Base-by-base conservation (phyloP, 2,888 invertebrate genomes). In the Drosophila quasianomalipes region DNA sequence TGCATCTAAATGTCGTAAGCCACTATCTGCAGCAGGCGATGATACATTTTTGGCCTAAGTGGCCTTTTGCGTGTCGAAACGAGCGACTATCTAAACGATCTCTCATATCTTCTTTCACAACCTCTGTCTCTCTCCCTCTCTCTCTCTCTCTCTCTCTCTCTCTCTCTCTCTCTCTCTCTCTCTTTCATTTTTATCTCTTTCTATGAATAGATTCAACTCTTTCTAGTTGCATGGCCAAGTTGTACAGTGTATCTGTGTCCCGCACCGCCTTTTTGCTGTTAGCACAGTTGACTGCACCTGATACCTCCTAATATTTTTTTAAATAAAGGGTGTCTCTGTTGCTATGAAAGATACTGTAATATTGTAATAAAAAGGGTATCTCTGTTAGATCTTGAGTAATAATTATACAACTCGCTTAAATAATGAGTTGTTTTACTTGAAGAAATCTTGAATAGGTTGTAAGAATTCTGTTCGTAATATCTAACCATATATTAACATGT, bases 41-140 rank as follows among this genome's bases (percentile, higher is more conserved):
- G 89, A 79, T 85, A 90, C 83, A 90, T 90, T 83, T 86, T 81
- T 86, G 82, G 89, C 89, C 89, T 83, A 87, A 87, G 90, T 87
- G 90, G 90, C 86, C 89, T 85, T 83, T 87, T 80, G 86, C 89
- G 90, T 85, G 86, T 76, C 71, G 70, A 41, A 62, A 58, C 68
- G 65, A 70, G 54, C 35, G 72, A 55, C 69, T 79, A 79, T 79
- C 79, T 81, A 49, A 77, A 49, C 70, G 81, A 79, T 79, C 79
- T 79, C 63, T 74, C 62, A 79, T 79, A 81, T 79, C 82, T 62
- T 52, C 28, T 39, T 12, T 26, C 16, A 26, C 47, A 26, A 31
- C 26, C 26, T 37, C 31, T 55, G 28, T 35, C 28, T 28, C 41
- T 39, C 47, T 26, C 33, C 47, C 37, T 22, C 22, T 7, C 26